These are phyloP conservation scores for Drosophila gaucha DNA, from an alignment of 2,888 invertebrate species.

Conservation along the genomic window DNA sequence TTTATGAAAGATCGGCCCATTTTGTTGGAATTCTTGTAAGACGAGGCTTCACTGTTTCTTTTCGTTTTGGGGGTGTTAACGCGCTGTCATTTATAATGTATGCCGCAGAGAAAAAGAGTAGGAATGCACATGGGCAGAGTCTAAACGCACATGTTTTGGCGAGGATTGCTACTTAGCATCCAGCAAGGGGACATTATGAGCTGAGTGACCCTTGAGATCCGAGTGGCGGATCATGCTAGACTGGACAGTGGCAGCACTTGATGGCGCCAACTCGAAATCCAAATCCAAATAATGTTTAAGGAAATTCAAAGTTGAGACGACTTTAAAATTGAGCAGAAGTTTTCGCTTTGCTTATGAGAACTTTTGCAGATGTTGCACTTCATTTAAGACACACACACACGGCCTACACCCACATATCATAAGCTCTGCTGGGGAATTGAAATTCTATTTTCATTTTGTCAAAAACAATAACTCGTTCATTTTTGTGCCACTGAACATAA, in stretches of 20 bases:
- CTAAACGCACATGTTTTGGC: slow-evolving; percentile 18
- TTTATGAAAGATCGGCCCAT: slow-evolving; percentile 68
- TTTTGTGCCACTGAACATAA: slow-evolving; percentile 63
- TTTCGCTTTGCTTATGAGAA: slow-evolving; percentile 44
- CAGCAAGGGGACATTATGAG: too few relatives aligned
- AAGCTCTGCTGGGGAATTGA: slow-evolving; percentile 6
- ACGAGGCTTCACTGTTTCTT: slow-evolving; percentile 59
- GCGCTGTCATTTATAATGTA: slow-evolving; percentile 77
- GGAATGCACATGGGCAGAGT: slow-evolving; percentile 8
- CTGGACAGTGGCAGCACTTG: slow-evolving; percentile 60
- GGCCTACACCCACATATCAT: slow-evolving; percentile 18
- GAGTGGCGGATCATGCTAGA: slow-evolving; percentile 43
- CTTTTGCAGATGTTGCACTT: slow-evolving; percentile 47
- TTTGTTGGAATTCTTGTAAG: slow-evolving; percentile 76
- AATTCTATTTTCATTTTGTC: slow-evolving; percentile 54
- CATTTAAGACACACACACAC: slow-evolving; percentile 4
- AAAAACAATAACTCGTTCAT: slow-evolving; percentile 53
- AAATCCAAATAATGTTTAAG: too few relatives aligned
- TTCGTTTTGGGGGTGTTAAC: slow-evolving; percentile 78
- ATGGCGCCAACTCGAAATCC: slow-evolving; percentile 68
- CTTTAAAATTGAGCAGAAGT: slow-evolving; percentile 2
- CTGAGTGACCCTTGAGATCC: slow-evolving; percentile 33
- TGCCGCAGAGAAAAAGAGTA: slow-evolving; percentile 4
- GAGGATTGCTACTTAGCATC: neutral
- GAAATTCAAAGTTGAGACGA: too few relatives aligned